Conservation (phyloP, 2,113 vertebrate species). For the Spea multiplicata region DNA sequence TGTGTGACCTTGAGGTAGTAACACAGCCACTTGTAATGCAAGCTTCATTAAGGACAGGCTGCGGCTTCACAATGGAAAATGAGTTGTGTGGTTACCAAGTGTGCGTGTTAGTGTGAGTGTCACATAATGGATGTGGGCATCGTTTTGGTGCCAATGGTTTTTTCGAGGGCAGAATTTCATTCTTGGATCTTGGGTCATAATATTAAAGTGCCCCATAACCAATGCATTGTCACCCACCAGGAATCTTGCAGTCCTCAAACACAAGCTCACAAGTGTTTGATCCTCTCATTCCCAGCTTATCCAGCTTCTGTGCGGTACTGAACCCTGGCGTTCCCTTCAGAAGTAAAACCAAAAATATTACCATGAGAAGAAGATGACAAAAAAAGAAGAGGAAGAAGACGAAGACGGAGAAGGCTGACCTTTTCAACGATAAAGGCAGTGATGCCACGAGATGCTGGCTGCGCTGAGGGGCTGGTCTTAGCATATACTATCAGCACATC, state of each 20-base stretch:
- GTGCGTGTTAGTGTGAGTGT: too few relatives aligned
- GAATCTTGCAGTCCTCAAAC: slow-evolving; percentile 93
- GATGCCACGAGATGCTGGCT: slow-evolving; percentile 82
- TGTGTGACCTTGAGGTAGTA: too few relatives aligned
- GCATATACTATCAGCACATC: slow-evolving; percentile 91
- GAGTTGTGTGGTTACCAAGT: too few relatives aligned
- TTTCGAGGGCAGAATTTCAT: too few relatives aligned
- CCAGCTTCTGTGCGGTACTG: slow-evolving; percentile 90
- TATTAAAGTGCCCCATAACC: too few relatives aligned
- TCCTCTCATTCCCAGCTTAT: slow-evolving; percentile 97
- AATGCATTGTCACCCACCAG: slow-evolving; percentile 64
- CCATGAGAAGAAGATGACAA: not conserved
- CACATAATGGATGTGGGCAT: too few relatives aligned
- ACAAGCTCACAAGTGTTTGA: slow-evolving; percentile 92
- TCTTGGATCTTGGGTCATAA: not conserved
- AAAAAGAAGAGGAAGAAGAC: fast-evolving
- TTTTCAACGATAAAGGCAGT: slow-evolving; percentile 92
- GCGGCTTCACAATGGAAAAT: too few relatives aligned
- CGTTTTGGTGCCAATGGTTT: too few relatives aligned
- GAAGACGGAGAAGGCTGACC: slow-evolving; percentile 59
- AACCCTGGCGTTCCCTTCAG: slow-evolving; percentile 85
- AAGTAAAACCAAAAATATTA: not conserved
- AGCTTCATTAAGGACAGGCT: too few relatives aligned
- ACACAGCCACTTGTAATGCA: too few relatives aligned
- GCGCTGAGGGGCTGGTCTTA: slow-evolving; percentile 74